A percentile compares a stretch with the other conserved stretches of the same genome.
Evolutionary conservation across 2,113 vertebrate species (phyloP).

Genomic region (Austrofundulus limnaeus): DNA sequence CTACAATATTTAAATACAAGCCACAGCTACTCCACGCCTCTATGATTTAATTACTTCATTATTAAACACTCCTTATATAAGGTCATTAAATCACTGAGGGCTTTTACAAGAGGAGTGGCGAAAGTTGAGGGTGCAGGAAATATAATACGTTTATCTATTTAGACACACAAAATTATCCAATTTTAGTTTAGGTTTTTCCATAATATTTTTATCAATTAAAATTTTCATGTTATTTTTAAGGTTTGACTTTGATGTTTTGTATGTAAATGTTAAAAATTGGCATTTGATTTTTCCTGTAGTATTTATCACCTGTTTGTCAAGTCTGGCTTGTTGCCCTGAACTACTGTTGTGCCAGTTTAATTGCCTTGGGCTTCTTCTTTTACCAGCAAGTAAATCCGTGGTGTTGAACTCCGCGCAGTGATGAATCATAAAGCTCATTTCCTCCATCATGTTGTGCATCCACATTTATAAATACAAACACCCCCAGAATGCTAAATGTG

Average conservation of each 20-base stretch:
- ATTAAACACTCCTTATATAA: slow-evolving; percentile 29
- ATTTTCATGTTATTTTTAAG: too few relatives aligned
- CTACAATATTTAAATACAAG: slow-evolving; percentile 18
- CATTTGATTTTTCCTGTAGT: neutral
- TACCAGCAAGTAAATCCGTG: neutral
- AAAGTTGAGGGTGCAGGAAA: neutral
- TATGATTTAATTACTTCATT: slow-evolving; percentile 36
- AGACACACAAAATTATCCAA: too few relatives aligned
- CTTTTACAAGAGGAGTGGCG: neutral
- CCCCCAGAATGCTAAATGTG: neutral
- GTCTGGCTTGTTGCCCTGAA: slow-evolving; percentile 12
- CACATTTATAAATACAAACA: neutral
- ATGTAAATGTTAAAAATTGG: neutral
- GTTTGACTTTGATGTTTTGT: neutral
- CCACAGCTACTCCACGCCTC: neutral
- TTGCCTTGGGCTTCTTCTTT: slow-evolving; percentile 18
- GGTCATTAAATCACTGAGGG: slow-evolving; percentile 22
- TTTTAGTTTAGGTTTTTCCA: too few relatives aligned
- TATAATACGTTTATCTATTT: neutral
- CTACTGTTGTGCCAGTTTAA: slow-evolving; percentile 9
- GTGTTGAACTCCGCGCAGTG: neutral
- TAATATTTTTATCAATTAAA: too few relatives aligned
- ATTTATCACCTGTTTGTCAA: slow-evolving; percentile 13
- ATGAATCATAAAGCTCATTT: neutral
- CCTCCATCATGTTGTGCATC: neutral